phyloP scores from a whole-genome alignment of 2,113 vertebrate species.

The Bufo bufo region DNA sequence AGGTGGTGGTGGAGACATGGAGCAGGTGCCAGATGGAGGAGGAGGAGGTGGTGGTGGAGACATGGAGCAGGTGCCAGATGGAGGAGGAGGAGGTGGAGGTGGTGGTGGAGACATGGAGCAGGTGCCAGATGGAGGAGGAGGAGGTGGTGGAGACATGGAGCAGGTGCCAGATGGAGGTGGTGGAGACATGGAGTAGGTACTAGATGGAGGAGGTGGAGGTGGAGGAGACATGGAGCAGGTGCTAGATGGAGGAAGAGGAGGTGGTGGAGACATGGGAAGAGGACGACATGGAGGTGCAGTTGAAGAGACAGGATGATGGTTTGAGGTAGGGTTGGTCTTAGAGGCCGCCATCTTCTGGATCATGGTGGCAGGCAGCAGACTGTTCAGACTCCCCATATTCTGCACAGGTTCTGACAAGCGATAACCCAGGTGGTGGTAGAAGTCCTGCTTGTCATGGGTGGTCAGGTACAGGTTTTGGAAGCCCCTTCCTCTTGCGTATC shows the following conservation, averaged over 20 bases:
- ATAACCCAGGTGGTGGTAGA: slow-evolving; percentile 90
- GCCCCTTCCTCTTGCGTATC: slow-evolving; percentile 76
- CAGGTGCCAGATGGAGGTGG: not conserved
- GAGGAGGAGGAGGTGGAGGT: not conserved
- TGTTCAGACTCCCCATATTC: slow-evolving; percentile 68
- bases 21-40: not conserved
- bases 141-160: not conserved
- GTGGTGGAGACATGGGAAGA: not conserved
- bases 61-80: not conserved
- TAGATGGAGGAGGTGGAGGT: not conserved
- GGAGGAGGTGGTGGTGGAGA: slow-evolving; percentile 17
- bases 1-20: not conserved
- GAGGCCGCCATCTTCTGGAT: not conserved
- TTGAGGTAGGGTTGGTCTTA: not conserved
- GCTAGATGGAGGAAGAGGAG: not conserved
- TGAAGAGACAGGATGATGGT: not conserved
- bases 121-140: not conserved
- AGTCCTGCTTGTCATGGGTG: slow-evolving; percentile 90
- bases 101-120: not conserved
- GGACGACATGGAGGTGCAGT: not conserved
- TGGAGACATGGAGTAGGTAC: not conserved
- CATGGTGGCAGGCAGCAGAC: slow-evolving; percentile 9
- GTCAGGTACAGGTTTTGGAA: slow-evolving; percentile 83
- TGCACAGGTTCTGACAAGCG: slow-evolving; percentile 82
- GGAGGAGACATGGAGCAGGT: not conserved